A percentile compares a stretch with the other conserved stretches of the same genome.
phyloP scores from a whole-genome alignment of 2,113 vertebrate genomes.

The Mormoops blainvillei region DNA sequence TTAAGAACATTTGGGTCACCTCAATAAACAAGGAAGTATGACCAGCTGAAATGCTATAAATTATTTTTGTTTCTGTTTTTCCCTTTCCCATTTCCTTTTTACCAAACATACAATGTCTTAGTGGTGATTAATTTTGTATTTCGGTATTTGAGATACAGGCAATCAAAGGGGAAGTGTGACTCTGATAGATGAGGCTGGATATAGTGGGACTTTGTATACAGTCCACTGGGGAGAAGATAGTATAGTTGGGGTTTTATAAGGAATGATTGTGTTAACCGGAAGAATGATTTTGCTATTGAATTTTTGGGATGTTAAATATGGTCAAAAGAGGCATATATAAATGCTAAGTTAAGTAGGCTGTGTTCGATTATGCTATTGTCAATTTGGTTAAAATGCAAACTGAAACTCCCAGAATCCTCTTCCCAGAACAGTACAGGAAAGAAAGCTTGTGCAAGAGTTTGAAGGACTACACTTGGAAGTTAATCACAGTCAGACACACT shows the following conservation, averaged over 20 bases:
- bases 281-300: background rate
- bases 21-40: background rate
- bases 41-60: background rate
- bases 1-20: background rate
- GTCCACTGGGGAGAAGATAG: background rate
- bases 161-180: background rate
- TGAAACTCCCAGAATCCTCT: background rate
- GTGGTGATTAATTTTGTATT: background rate
- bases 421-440: background rate
- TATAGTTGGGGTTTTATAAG: background rate
- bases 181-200: background rate
- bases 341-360: background rate
- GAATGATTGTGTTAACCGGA: background rate
- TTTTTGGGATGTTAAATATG: background rate
- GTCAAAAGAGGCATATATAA: background rate
- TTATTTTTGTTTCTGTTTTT: slow-evolving; percentile 12
- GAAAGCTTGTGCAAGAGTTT: background rate
- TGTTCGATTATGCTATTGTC: background rate
- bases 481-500: background rate
- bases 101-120: background rate
- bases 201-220: background rate
- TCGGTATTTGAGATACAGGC: background rate
- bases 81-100: background rate
- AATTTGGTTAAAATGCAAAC: background rate
- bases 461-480: background rate